Percentiles rank a stretch among this genome's conserved stretches.
Conservation (phyloP, 2,797 vertebrate genomes). For the Eupleurogrammus muticus region DNA sequence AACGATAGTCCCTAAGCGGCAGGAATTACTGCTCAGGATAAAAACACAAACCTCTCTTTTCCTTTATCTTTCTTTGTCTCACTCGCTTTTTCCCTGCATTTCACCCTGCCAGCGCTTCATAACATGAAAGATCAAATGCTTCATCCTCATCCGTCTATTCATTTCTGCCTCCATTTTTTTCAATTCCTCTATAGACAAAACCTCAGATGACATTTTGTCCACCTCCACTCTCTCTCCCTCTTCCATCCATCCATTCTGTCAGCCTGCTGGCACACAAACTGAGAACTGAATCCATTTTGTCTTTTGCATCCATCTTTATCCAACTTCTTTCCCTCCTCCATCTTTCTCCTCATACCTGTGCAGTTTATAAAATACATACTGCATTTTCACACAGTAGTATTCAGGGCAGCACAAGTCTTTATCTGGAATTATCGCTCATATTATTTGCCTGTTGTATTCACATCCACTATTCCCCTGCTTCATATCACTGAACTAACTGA, state of each 20-base stretch:
- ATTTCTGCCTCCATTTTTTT: slow-evolving; percentile 32
- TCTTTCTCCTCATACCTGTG: background rate
- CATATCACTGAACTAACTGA: slow-evolving; percentile 4
- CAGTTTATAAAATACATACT: background rate
- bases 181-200: slow-evolving; percentile 35
- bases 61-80: slow-evolving; percentile 11
- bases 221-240: slow-evolving; percentile 1
- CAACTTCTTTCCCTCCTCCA: background rate
- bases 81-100: slow-evolving; percentile 1
- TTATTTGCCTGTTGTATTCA: background rate
- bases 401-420: no score
- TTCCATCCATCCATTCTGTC: slow-evolving; percentile 27
- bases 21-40: slow-evolving; percentile 4
- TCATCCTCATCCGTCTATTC: background rate
- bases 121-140: background rate
- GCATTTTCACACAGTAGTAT: background rate
- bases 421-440: background rate
- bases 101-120: slow-evolving; percentile 4
- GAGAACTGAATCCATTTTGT: slow-evolving; percentile 14
- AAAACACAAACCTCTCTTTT: slow-evolving; percentile 4
- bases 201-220: slow-evolving; percentile 28
- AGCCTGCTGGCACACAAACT: slow-evolving; percentile 17
- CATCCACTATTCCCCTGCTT: background rate
- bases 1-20: slow-evolving; percentile 60
- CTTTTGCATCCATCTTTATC: background rate